Evolutionary conservation across 2,113 vertebrate species (phyloP).

Genomic region (Microtus montanus): DNA sequence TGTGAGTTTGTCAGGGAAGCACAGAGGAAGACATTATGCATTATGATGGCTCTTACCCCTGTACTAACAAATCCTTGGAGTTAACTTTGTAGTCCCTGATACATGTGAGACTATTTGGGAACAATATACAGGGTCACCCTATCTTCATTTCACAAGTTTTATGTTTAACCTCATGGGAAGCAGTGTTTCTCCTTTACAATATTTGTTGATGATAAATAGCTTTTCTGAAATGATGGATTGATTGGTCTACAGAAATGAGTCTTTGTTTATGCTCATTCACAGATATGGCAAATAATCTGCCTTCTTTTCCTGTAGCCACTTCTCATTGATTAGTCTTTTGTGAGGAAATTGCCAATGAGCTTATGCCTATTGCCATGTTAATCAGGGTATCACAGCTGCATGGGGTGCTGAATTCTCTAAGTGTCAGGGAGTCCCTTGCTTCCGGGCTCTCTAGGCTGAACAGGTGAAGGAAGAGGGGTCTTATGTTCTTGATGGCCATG

Average conservation of each 20-base stretch:
- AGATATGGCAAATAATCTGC: background rate
- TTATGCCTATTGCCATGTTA: background rate
- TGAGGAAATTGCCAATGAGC: background rate
- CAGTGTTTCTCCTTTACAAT: background rate
- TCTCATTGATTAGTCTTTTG: conserved; percentile 4
- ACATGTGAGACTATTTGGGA: conserved; percentile 44
- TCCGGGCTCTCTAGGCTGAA: background rate
- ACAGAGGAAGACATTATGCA: background rate
- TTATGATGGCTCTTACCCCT: background rate
- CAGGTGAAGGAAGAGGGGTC: background rate
- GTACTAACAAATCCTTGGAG: background rate
- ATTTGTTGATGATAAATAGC: conserved; percentile 44
- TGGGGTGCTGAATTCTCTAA: background rate
- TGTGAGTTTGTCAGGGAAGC: background rate
- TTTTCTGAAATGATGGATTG: conserved; percentile 15
- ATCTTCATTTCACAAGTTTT: conserved; percentile 29
- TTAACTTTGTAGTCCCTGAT: conserved; percentile 29
- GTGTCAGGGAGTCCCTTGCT: background rate
- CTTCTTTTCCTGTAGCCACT: conserved; percentile 19
- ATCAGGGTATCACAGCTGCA: background rate
- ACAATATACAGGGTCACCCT: background rate
- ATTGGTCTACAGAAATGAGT: background rate
- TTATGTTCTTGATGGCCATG: conserved; percentile 4
- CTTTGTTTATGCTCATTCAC: background rate
- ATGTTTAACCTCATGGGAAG: conserved; percentile 31